A percentile compares a stretch with the other conserved stretches of the same genome.
These are phyloP conservation scores for Cancer borealis DNA, from an alignment of 2,888 invertebrate genomes.

Conservation along the genomic window DNA sequence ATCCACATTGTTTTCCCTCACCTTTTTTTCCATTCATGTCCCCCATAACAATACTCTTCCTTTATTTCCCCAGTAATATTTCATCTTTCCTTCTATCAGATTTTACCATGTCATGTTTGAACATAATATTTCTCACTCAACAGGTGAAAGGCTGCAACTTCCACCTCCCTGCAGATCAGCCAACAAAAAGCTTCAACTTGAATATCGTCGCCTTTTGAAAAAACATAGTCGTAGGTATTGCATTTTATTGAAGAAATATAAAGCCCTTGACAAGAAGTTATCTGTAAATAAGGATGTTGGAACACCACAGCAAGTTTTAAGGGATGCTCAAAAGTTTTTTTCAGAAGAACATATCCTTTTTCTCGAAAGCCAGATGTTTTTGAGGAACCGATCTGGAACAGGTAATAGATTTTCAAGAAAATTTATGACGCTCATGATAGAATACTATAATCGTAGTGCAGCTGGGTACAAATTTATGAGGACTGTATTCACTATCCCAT, in stretches of 20 bases:
- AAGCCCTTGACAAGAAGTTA: conserved; percentile 42
- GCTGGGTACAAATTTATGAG: conserved; percentile 66
- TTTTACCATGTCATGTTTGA: not conserved
- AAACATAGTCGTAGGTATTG: conserved; percentile 65
- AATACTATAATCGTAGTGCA: conserved; percentile 60
- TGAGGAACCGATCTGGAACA: conserved; percentile 56
- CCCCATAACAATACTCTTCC: no score
- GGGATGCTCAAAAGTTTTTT: conserved; percentile 61
- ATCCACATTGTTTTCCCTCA: no score
- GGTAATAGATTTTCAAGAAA: conserved; percentile 67
- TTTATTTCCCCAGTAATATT: no score
- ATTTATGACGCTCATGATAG: conserved; percentile 59
- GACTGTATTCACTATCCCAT: conserved; percentile 68
- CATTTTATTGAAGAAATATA: conserved; percentile 62
- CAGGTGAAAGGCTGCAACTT: not conserved
- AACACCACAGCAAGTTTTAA: conserved; percentile 61
- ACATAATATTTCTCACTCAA: not conserved
- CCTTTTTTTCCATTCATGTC: no score
- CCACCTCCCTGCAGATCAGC: conserved; percentile 29
- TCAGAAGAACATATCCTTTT: conserved; percentile 68
- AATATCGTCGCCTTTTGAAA: conserved; percentile 53
- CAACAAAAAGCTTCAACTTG: conserved; percentile 55
- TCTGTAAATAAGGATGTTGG: conserved; percentile 49
- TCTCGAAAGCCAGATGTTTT: conserved; percentile 68
- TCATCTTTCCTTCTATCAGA: not conserved